A percentile compares a stretch with the other conserved stretches of the same genome.
phyloP scores from a whole-genome alignment of 2,797 vertebrate species.

The Psittacula derbiana region DNA sequence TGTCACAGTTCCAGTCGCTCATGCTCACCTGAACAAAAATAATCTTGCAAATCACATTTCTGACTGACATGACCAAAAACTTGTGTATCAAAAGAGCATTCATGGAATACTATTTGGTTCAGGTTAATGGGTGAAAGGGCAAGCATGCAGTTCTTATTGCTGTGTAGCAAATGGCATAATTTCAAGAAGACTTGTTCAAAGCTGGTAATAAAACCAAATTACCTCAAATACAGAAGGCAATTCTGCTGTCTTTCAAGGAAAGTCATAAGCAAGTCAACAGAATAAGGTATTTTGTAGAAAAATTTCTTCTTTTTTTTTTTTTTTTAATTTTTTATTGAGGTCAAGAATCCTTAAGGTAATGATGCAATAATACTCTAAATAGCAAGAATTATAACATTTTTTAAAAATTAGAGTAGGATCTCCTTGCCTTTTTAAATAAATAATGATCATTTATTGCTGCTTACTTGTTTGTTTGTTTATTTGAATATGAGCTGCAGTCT shows the following conservation, averaged over 20 bases:
- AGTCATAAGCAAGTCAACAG: background rate
- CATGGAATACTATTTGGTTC: background rate
- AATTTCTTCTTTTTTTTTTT: background rate
- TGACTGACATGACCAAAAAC: background rate
- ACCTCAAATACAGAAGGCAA: background rate
- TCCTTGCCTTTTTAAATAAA: background rate
- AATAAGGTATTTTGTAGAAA: background rate
- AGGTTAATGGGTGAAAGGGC: background rate
- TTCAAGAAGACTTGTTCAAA: constrained; percentile 12
- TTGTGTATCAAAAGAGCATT: background rate
- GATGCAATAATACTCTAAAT: background rate
- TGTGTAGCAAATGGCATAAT: background rate
- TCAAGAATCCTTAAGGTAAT: background rate
- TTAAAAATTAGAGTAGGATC: background rate
- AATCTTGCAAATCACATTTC: background rate
- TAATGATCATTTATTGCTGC: background rate
- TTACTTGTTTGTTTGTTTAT: background rate
- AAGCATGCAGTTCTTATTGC: background rate
- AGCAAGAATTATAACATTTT: background rate
- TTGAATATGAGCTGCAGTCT: background rate
- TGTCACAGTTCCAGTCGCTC: background rate
- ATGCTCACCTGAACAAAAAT: background rate
- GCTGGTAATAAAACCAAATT: background rate
- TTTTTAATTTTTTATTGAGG: background rate
- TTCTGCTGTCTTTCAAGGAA: background rate